Evolutionary conservation across 2,113 vertebrate genomes (phyloP).

Genomic region (Ptilonorhynchus violaceus): DNA sequence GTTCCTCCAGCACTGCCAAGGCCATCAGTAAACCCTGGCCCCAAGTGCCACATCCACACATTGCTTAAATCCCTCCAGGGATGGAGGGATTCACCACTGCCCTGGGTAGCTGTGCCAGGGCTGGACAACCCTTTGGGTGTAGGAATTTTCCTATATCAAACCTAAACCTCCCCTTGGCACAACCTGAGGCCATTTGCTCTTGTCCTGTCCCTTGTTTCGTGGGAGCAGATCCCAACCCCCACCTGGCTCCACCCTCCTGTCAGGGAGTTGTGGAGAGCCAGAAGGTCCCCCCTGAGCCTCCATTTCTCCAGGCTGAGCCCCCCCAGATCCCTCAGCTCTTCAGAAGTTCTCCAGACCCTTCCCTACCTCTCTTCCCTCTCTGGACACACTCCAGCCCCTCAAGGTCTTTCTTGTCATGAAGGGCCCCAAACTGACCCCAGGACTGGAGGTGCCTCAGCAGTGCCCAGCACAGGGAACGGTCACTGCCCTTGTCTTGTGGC

Average conservation of each 20-base stretch:
- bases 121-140: not conserved
- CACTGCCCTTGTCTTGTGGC: not conserved
- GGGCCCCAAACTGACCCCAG: not conserved
- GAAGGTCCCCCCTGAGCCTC: not conserved
- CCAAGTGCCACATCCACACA: not conserved
- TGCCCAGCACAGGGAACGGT: not conserved
- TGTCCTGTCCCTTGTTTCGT: not conserved
- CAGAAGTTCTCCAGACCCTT: not conserved
- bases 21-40: not conserved
- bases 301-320: not conserved
- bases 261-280: not conserved
- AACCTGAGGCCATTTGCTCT: not conserved
- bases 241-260: not conserved
- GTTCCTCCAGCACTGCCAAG: not conserved
- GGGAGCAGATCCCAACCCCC: not conserved
- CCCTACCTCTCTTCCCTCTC: not conserved
- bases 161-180: not conserved
- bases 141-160: not conserved
- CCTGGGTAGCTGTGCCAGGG: not conserved
- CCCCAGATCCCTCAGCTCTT: not conserved
- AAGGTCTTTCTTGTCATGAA: not conserved
- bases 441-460: not conserved
- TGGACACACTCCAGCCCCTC: not conserved
- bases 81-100: not conserved
- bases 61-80: not conserved